phyloP scores from a whole-genome alignment of 2,113 vertebrate genomes.

The Phalacrocorax brasilianus region DNA sequence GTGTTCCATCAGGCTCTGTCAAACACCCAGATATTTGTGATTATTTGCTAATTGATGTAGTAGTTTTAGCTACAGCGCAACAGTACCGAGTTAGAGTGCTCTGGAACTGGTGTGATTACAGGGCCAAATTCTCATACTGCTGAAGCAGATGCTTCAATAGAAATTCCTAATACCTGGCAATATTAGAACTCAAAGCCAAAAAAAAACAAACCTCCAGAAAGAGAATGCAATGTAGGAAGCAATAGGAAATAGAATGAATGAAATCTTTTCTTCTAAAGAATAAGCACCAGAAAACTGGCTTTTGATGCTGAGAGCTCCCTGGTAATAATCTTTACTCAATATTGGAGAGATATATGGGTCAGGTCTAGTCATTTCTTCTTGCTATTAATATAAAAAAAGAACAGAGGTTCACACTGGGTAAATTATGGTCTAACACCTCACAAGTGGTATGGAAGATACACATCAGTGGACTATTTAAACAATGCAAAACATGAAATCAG shows the following conservation, averaged over 20 bases:
- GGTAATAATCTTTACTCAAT: background rate
- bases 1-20: background rate
- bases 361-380: background rate
- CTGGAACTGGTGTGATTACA: background rate
- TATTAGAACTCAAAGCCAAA: background rate
- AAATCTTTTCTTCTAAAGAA: background rate
- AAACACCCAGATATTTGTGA: background rate
- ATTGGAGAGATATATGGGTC: background rate
- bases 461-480: background rate
- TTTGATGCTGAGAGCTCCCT: background rate
- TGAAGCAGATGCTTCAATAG: background rate
- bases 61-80: background rate
- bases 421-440: background rate
- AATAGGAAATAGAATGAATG: background rate
- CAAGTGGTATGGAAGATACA: background rate
- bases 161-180: background rate
- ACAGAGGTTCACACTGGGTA: background rate
- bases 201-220: background rate
- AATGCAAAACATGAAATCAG: background rate
- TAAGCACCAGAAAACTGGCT: background rate
- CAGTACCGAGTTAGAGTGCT: background rate
- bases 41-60: background rate
- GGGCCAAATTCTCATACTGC: background rate
- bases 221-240: background rate
- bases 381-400: background rate